Evolutionary conservation across 2,113 vertebrate species (phyloP), one percentile per base, ranked within the genome.

Genomic region (Tragelaphus strepsiceros): DNA sequence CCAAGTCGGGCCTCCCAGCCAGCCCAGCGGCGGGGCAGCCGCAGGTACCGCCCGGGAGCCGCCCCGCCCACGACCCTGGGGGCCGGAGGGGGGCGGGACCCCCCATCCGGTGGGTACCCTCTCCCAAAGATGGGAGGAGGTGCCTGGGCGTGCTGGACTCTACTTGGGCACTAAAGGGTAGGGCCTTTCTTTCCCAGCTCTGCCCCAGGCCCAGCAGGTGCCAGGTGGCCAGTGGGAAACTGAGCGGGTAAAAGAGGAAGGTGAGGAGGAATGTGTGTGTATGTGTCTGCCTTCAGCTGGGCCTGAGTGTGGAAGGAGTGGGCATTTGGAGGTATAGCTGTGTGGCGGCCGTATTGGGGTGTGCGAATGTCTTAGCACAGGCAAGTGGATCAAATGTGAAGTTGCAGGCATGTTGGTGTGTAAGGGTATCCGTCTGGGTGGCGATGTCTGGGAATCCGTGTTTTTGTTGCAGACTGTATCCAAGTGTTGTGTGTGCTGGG

Each of bases 1-100:
- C 91, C 86, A 88, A 95, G 67, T 83, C 82, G 58, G 80, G 87
- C 96, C 83, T 91, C 61, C 49, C 86, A 82, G 94, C 88, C 94
- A 91, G 96, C 93, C 97, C 96, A 93, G 56, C 85, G 61, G 93
- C 80, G 83, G 96, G 97, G 97, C 97, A 97, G 95, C 97, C 77
- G 83, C 97, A 98, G 98, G 98, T 98, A 98, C 64, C 5, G 46
- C 32, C 11, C 3, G 1, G 7, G 54, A 24, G 1, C 9, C 28
- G 3, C 7, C 61, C 53, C 26, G 24, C 78, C 77, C 9, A 54
- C 17, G 14, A 54, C 59, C 81, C 15, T 7, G 77, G 17, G 91
- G 56, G 11, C 84, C 1, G 32, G 13, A 32, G 88, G 49, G 54
- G 17, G 26, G 87, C 26, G 19, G 30, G 46, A 61, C 22, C 39